These are phyloP conservation scores for Paratilapia polleni DNA, from an alignment of 2,113 vertebrate genomes.

Conservation along the genomic window DNA sequence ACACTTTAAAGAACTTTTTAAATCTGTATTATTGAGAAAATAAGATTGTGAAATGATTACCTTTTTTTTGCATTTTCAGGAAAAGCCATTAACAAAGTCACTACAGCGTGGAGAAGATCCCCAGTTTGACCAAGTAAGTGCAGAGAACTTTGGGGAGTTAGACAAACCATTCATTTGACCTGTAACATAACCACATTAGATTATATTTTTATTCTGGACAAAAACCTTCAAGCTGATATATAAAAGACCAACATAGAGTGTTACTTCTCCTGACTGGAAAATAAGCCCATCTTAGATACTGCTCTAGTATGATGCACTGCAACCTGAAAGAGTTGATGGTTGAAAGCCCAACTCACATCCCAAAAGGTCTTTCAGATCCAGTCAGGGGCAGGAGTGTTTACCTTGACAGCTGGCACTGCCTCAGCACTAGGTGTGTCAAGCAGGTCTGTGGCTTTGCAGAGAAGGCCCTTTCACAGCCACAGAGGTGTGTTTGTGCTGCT, in stretches of 20 bases:
- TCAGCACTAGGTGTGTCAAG: slow-evolving; percentile 75
- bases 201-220: neutral
- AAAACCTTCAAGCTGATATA: neutral
- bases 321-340: slow-evolving; percentile 44
- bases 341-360: slow-evolving; percentile 71
- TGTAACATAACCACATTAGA: neutral
- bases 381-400: slow-evolving; percentile 76
- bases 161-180: neutral
- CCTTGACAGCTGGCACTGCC: slow-evolving; percentile 75
- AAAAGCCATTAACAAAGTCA: slow-evolving; percentile 96
- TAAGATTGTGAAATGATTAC: neutral
- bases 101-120: slow-evolving; percentile 96
- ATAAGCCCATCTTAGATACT: neutral
- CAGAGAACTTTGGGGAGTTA: neutral
- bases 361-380: slow-evolving; percentile 67
- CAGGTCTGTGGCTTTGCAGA: slow-evolving; percentile 85
- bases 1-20: slow-evolving; percentile 9
- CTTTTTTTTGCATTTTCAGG: slow-evolving; percentile 77
- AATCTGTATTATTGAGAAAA: neutral
- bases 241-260: neutral
- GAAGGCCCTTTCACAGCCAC: slow-evolving; percentile 80
- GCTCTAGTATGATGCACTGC: slow-evolving; percentile 1
- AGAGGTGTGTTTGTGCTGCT: slow-evolving; percentile 87
- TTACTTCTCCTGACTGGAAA: neutral
- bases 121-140: slow-evolving; percentile 97